A percentile compares a stretch with the other conserved stretches of the same genome.
Conservation (phyloP, 2,797 vertebrate genomes). For the Myotis pilosus region DNA sequence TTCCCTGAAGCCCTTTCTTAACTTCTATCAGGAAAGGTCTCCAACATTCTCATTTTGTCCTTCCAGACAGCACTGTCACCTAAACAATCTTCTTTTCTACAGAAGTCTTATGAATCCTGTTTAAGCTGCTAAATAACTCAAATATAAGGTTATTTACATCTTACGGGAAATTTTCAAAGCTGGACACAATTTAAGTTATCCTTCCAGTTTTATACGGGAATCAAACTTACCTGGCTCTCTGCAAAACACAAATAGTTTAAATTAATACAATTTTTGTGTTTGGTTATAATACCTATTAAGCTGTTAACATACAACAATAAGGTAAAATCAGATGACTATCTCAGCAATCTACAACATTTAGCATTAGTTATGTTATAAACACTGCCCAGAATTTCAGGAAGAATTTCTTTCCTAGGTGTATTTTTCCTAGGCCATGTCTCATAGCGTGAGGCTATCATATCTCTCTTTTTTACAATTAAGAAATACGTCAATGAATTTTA, state of each 20-base stretch:
- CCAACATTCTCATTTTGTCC: background rate
- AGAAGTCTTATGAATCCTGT: background rate
- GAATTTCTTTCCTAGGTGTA: background rate
- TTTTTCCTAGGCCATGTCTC: background rate
- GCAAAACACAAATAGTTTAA: background rate
- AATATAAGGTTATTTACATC: background rate
- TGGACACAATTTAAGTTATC: background rate
- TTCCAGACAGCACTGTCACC: background rate
- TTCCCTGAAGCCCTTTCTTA: background rate
- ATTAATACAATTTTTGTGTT: slow-evolving; percentile 18
- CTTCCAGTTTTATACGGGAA: background rate
- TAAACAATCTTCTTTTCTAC: background rate
- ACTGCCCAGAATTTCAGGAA: background rate
- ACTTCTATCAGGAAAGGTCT: background rate
- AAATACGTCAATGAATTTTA: background rate
- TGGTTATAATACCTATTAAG: background rate
- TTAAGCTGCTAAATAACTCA: background rate
- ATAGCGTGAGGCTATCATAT: background rate
- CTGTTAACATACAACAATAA: background rate
- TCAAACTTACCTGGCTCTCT: slow-evolving; percentile 27
- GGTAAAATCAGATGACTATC: background rate
- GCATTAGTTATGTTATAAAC: background rate
- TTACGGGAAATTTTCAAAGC: slow-evolving; percentile 10
- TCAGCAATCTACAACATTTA: slow-evolving; percentile 5
- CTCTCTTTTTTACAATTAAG: slow-evolving; percentile 37